A percentile compares a stretch with the other conserved stretches of the same genome.
These are phyloP conservation scores for Pseudomyrmex gracilis DNA, from an alignment of 1,140 invertebrate genomes.

Conservation along the genomic window DNA sequence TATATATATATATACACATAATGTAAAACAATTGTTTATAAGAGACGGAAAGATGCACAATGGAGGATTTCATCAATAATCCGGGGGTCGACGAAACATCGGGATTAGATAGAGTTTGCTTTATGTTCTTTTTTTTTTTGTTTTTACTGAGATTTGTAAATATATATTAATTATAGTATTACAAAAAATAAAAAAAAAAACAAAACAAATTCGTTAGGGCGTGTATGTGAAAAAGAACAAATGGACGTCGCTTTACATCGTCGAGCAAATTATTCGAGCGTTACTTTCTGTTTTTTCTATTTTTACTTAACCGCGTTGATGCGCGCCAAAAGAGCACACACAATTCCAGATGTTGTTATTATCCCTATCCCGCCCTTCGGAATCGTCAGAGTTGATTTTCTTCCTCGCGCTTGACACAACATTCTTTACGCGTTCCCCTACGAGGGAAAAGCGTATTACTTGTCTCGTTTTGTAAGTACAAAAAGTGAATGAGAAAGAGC, in stretches of 20 bases:
- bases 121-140: conserved; percentile 9
- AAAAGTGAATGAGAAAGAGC: background rate
- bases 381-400: background rate
- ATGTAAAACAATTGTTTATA: conserved; percentile 6
- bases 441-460: background rate
- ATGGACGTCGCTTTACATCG: conserved; percentile 5
- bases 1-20: conserved; percentile 7
- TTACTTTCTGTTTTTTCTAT: conserved; percentile 50
- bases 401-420: background rate
- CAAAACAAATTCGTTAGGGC: background rate
- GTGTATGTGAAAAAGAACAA: conserved; percentile 12
- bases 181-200: background rate
- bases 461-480: conserved; percentile 29
- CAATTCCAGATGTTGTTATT: background rate
- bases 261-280: conserved; percentile 17
- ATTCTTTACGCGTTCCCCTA: background rate
- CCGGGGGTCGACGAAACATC: background rate
- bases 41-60: background rate
- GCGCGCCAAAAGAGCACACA: background rate
- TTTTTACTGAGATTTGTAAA: conserved; percentile 55
- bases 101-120: conserved; percentile 13
- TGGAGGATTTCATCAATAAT: conserved; percentile 12
- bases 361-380: background rate
- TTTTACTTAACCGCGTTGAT: conserved; percentile 43
- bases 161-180: conserved; percentile 46